Evolutionary conservation across 2,113 vertebrate genomes (phyloP), one percentile per base, ranked within the genome.

Genomic region (Philantomba maxwellii): DNA sequence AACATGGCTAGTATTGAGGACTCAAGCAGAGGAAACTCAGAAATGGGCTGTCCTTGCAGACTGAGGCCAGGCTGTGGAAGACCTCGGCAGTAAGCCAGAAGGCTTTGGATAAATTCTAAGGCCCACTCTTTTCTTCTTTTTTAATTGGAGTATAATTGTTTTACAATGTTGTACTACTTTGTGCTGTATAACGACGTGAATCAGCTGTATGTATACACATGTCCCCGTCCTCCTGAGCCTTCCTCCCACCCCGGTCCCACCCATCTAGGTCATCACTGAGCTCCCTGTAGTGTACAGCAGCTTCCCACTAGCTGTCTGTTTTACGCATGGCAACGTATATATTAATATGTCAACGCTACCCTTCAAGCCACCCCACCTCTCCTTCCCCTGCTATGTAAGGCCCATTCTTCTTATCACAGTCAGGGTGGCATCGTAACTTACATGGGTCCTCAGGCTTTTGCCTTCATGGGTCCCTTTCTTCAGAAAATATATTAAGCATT

Each of bases 401-500:
- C 53, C 26, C 6, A 9, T 58, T 53, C 57, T 33, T 19, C 39
- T 10, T 12, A 49, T 53, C 36, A 36, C 2, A 47, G 62, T 51
- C 49, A 21, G 33, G 43, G 33, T 21, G n/a, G 19, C 28, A 39
- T 11, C 7, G 2, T 39, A n/a, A 53, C 14, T 89, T 55, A n/a
- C 26, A 16, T 1, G 7, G 23, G 53, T 33, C 16, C 6, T 62
- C 0, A 3, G 6, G 43, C 25, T 89, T 95, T 49, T 30, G 47
- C 36, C 25, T 73, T 39, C 14, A 19, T 47, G 80, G 26, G 5
- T 19, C 17, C 11, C 2, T 78, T 82, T 77, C 36, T 92, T 93
- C 30, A 93, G n/a, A 85, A 94, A 70, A 87, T 33, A 43, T 51
- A 64, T 23, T 83, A 15, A 90, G 87, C 82, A 58, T 26, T 33